Evolutionary conservation across 1,140 invertebrate genomes (phyloP).

Genomic region (Psilanteris sp.): DNA sequence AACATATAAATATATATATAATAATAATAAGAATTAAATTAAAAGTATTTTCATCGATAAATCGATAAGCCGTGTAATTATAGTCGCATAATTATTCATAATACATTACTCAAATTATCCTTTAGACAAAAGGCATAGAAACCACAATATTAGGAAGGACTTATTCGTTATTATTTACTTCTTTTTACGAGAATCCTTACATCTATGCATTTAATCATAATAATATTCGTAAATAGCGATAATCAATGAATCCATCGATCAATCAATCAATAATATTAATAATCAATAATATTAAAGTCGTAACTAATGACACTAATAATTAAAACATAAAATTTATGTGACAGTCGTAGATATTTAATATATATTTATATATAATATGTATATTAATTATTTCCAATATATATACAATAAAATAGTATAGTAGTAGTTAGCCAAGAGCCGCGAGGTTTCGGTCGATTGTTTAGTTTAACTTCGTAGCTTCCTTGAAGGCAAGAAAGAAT

Average conservation of each 20-base stretch:
- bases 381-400: conserved; percentile 67
- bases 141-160: conserved; percentile 59
- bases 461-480: conserved; percentile 66
- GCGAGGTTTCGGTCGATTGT: conserved; percentile 59
- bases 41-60: too few relatives aligned
- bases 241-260: conserved; percentile 44
- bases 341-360: conserved; percentile 73
- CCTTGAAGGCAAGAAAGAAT: conserved; percentile 58
- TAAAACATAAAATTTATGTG: conserved; percentile 69
- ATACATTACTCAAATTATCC: conserved; percentile 42
- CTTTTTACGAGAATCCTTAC: conserved; percentile 55
- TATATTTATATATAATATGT: conserved; percentile 74
- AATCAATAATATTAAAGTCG: conserved; percentile 54
- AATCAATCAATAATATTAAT: conserved; percentile 59
- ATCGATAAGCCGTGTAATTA: conserved; percentile 31
- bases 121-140: conserved; percentile 55
- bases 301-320: conserved; percentile 65
- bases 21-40: too few relatives aligned
- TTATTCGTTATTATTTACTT: conserved; percentile 41
- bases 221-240: conserved; percentile 46
- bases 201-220: conserved; percentile 49
- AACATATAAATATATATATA: too few relatives aligned
- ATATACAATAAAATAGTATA: conserved; percentile 65
- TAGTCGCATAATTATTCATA: conserved; percentile 32
- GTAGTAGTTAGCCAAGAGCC: conserved; percentile 57